These are phyloP conservation scores for Promerops cafer DNA, from an alignment of 2,113 vertebrate species.

Conservation along the genomic window DNA sequence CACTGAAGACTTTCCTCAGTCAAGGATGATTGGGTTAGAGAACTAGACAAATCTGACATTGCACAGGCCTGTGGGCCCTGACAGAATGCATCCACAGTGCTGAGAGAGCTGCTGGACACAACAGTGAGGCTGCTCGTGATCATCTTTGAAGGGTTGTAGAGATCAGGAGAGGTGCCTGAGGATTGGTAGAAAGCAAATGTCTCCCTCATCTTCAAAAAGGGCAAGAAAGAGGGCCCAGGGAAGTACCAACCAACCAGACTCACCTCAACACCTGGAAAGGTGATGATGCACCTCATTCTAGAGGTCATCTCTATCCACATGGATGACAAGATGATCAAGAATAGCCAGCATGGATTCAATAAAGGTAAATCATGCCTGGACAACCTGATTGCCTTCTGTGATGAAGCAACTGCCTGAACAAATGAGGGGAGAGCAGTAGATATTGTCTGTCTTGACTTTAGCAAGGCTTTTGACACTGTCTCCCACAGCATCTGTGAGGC, in stretches of 20 bases:
- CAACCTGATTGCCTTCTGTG: background rate
- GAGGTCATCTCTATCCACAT: background rate
- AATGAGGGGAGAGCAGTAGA: background rate
- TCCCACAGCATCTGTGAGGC: background rate
- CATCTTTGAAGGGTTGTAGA: background rate
- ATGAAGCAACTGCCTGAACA: background rate
- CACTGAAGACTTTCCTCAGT: background rate
- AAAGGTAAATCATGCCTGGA: background rate
- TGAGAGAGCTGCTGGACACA: background rate
- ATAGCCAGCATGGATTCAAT: background rate
- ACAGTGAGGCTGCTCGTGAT: accelerated
- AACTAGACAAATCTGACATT: background rate
- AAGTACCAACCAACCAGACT: background rate
- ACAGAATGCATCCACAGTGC: background rate
- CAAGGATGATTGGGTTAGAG: accelerated
- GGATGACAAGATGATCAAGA: background rate
- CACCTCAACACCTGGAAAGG: background rate
- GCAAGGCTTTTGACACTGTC: accelerated
- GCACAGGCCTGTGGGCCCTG: accelerated
- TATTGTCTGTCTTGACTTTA: background rate
- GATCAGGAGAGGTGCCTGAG: background rate
- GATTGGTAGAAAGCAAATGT: background rate
- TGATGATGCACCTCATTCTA: background rate
- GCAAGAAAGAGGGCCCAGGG: background rate
- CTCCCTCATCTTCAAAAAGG: background rate